Conservation (phyloP, 2,888 invertebrate genomes). For the Coelinius sp. region DNA sequence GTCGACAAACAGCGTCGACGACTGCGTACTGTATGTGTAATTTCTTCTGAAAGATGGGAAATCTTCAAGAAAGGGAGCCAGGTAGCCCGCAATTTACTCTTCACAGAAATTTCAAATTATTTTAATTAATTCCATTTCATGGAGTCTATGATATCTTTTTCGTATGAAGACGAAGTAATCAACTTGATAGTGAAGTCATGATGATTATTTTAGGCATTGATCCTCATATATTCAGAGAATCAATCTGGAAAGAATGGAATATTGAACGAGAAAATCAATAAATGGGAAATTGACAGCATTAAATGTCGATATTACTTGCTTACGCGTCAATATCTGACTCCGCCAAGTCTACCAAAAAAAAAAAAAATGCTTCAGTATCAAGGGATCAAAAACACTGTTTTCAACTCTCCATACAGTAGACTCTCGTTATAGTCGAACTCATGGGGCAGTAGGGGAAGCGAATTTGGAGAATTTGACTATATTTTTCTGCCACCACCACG, state of each 20-base stretch:
- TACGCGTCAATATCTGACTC: constrained; percentile 62
- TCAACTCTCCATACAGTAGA: no score
- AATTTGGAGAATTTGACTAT: no score
- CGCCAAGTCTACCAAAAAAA: neutral
- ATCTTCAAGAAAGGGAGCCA: neutral
- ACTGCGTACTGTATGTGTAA: constrained; percentile 8
- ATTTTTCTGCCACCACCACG: no score
- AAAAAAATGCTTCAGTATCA: neutral
- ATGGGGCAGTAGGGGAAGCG: no score
- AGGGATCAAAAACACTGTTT: neutral
- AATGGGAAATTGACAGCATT: constrained; percentile 54
- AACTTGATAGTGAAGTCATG: neutral
- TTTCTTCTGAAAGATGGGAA: neutral
- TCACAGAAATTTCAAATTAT: neutral
- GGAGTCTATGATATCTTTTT: neutral
- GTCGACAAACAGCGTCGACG: neutral
- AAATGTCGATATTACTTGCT: constrained; percentile 54
- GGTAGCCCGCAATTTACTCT: neutral
- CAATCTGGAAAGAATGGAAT: no score
- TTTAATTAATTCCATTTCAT: neutral
- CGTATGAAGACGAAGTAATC: neutral
- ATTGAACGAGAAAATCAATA: constrained; percentile 28
- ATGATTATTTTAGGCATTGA: neutral
- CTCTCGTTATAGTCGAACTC: no score
- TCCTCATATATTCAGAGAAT: neutral